phyloP scores from a whole-genome alignment of 1,140 invertebrate genomes.

The Agraylea sexmaculata region DNA sequence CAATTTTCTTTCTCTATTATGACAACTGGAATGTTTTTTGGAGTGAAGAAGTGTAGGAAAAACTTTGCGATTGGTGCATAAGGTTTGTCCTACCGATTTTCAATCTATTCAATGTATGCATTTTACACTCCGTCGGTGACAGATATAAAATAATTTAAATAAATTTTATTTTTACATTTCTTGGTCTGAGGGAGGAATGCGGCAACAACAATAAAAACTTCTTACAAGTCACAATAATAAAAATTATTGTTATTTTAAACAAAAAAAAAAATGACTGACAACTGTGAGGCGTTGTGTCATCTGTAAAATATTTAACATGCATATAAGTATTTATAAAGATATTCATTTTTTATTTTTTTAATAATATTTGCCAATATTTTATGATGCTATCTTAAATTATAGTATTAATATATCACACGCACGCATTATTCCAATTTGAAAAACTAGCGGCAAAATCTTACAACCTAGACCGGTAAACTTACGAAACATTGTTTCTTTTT shows the following conservation, averaged over 20 bases:
- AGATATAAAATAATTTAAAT: constrained; percentile 1
- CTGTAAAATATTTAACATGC: constrained; percentile 3
- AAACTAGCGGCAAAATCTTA: constrained; percentile 21
- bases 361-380: constrained; percentile 3
- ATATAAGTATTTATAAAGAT: constrained; percentile 9
- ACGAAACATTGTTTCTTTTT: constrained; percentile 5
- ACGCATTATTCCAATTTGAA: constrained; percentile 20
- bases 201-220: constrained; percentile 20
- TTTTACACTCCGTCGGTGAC: not conserved
- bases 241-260: constrained; percentile 11
- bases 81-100: not conserved
- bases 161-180: constrained; percentile 18
- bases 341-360: constrained; percentile 4
- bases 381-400: not conserved
- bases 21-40: constrained; percentile 22
- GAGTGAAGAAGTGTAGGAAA: constrained; percentile 10
- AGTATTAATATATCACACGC: constrained; percentile 22
- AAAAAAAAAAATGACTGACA: constrained; percentile 6
- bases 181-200: constrained; percentile 23
- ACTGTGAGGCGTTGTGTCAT: too few relatives aligned
- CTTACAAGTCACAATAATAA: constrained; percentile 14
- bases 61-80: not conserved
- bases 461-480: constrained; percentile 4
- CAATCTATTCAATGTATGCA: not conserved
- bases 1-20: constrained; percentile 20